A percentile compares a stretch with the other conserved stretches of the same genome.
Conservation (phyloP, 2,797 vertebrate genomes). For the Kryptopterus vitreolus region DNA sequence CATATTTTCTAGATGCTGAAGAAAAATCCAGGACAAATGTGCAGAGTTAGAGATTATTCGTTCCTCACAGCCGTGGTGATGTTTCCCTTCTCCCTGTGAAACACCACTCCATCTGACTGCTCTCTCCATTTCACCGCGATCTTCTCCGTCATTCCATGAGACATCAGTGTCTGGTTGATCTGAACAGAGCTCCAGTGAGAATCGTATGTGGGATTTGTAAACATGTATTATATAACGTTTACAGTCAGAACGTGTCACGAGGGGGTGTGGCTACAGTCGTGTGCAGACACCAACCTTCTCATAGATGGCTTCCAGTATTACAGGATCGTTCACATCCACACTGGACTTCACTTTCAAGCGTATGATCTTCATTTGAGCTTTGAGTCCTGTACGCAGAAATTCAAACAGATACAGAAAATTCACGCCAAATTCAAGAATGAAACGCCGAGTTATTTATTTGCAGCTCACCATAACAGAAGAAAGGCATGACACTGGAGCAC, state of each 20-base stretch:
- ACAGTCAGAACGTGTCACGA: background rate
- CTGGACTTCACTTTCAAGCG: background rate
- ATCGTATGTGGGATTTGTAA: background rate
- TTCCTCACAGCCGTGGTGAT: background rate
- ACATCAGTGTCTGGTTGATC: background rate
- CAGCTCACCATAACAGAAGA: conserved; percentile 19
- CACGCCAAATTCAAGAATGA: background rate
- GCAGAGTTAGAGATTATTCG: background rate
- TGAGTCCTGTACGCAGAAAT: background rate
- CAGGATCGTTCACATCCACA: background rate
- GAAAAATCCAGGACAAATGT: background rate
- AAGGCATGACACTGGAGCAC: background rate
- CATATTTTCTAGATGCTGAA: background rate
- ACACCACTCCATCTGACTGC: conserved; percentile 10
- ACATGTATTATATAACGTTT: background rate
- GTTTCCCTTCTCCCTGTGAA: background rate
- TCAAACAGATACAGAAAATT: background rate
- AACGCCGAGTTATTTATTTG: background rate
- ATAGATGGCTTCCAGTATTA: background rate
- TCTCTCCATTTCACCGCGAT: conserved; percentile 14
- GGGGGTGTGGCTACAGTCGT: background rate
- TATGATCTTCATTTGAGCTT: background rate
- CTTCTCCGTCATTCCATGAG: background rate
- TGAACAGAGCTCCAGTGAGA: background rate
- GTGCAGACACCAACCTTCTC: background rate